Evolutionary conservation across 2,888 invertebrate species (phyloP), one percentile per base, ranked within the genome.

Genomic region (Tiliacea aurago): DNA sequence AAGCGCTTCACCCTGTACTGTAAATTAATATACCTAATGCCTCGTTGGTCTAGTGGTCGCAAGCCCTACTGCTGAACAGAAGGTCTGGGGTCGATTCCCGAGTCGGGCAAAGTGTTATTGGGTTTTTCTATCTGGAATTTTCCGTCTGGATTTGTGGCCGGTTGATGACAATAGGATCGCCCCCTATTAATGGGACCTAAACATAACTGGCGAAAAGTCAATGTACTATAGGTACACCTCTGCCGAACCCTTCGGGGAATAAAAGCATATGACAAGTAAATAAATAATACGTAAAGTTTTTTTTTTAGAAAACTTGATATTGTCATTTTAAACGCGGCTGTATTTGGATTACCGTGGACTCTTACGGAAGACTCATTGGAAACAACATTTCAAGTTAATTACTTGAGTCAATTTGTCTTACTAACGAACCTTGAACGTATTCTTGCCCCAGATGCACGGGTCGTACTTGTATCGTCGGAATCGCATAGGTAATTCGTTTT

Each of bases 391-490:
- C 98, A 98, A 97, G 98, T 99, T 0, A 99, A 99, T 92, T 98
- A 98, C 94, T 94, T 99, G 81, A 97, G 98, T 43, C 98, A 98
- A 89, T 97, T 97, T 88, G 98, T 98, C 90, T 94, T 99, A 74
- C 97, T 98, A 0, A 94, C 98, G 78, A 96, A 98, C 69, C 94
- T 99, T 63, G 97, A 98, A 87, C 96, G 97, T 13, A 92, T 98
- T 63, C 96, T 99, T 53, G 95, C 97, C 63, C 96, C 96, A 51
- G 97, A 97, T 61, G 97, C 97, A 3, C 97, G 99, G 84, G 97
- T 99, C 41, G 97, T 99, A 1, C 97, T 99, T 75, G 96, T 99
- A 0, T 98, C 99, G 1, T 98, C 99, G 1, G 98, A 99, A 94
- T 98, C 98, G 0, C 99, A 99, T 93, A 97, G 98, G 98, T 98